phyloP scores from a whole-genome alignment of 2,888 invertebrate species.

The Amaurobius ferox region DNA sequence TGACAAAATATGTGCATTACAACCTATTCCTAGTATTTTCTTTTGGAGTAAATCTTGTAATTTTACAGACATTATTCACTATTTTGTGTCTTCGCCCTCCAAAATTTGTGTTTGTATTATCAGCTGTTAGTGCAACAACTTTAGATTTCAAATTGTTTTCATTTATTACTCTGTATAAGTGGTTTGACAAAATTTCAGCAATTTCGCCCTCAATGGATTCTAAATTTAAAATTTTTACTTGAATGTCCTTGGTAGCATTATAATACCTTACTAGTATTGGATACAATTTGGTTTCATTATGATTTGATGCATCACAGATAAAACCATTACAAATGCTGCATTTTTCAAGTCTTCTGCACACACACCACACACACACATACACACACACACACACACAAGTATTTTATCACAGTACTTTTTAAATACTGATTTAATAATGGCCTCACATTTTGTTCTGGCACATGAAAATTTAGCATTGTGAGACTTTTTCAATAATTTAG shows the following conservation, averaged over 20 bases:
- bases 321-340: constrained; percentile 2
- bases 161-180: constrained; percentile 1
- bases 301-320: background rate
- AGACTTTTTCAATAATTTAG: constrained; percentile 30
- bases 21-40: constrained; percentile 16
- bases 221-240: background rate
- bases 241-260: constrained; percentile 7
- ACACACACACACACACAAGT: too few species aligned
- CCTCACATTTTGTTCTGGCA: constrained; percentile 6
- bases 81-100: constrained; percentile 10
- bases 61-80: constrained; percentile 25
- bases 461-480: constrained; percentile 23
- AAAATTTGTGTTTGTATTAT: constrained; percentile 22
- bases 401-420: background rate
- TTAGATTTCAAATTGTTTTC: constrained; percentile 27
- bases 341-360: constrained; percentile 21
- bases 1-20: constrained; percentile 35
- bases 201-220: background rate
- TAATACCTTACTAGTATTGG: constrained; percentile 30
- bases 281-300: constrained; percentile 20
- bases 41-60: constrained; percentile 28
- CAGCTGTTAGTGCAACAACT: constrained; percentile 4
- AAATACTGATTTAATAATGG: background rate
- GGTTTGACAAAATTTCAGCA: constrained; percentile 15
- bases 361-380: too few species aligned